Evolutionary conservation across 1,140 invertebrate genomes (phyloP).

Genomic region (Fopius arisanus): DNA sequence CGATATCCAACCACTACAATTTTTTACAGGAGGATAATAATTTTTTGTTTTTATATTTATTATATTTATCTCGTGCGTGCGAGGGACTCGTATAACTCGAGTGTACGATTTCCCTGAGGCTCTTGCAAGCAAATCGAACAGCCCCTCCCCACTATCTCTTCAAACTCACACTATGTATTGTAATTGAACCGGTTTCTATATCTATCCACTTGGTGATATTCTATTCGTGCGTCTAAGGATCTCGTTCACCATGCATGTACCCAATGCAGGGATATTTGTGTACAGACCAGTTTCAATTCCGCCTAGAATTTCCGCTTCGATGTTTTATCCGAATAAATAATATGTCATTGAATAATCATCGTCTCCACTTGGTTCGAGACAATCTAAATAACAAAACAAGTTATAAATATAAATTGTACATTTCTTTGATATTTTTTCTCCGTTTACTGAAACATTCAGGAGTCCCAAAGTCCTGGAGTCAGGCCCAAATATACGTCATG

Average conservation of each 20-base stretch:
- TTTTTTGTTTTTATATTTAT: conserved; percentile 18
- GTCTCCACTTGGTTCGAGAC: conserved; percentile 6
- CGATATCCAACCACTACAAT: conserved; percentile 9
- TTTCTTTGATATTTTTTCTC: background rate
- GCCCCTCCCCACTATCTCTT: background rate
- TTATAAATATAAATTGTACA: background rate
- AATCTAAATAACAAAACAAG: too few species aligned
- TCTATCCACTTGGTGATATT: conserved; percentile 15
- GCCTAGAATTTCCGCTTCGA: background rate
- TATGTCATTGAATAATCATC: background rate
- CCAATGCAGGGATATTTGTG: background rate
- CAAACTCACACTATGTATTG: conserved; percentile 13
- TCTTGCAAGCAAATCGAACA: background rate
- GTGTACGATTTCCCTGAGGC: background rate
- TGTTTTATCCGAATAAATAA: background rate
- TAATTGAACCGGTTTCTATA: conserved; percentile 27
- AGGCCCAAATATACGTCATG: conserved; percentile 23
- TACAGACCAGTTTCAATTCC: background rate
- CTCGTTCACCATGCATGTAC: background rate
- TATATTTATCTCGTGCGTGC: conserved; percentile 1
- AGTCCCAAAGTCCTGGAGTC: background rate
- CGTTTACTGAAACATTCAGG: background rate
- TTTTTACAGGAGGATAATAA: background rate
- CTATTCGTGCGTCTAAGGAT: background rate
- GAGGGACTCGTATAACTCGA: background rate